A percentile compares a stretch with the other conserved stretches of the same genome.
phyloP scores from a whole-genome alignment of 2,888 invertebrate species.

The Torymus tubicola region DNA sequence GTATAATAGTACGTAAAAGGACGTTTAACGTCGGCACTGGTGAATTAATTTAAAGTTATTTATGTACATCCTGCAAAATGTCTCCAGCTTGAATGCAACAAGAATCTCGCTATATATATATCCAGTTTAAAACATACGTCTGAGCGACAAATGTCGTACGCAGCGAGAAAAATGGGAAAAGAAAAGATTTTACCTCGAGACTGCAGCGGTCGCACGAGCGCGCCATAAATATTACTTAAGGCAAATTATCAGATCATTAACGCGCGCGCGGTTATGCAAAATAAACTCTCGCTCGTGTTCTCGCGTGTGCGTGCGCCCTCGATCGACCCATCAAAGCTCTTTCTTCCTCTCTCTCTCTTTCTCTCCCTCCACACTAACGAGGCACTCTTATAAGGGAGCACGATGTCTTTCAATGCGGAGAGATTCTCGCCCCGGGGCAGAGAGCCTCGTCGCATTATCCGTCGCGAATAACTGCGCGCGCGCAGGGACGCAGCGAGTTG shows the following conservation, averaged over 20 bases:
- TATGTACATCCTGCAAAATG: no score
- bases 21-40: no score
- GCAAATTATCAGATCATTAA: constrained; percentile 33
- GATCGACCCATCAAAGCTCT: constrained; percentile 28
- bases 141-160: no score
- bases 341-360: no score
- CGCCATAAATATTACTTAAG: constrained; percentile 17
- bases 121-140: no score
- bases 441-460: neutral
- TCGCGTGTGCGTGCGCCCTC: neutral
- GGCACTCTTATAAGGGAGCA: constrained; percentile 1
- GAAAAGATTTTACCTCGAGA: no score
- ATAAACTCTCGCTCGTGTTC: constrained; percentile 15
- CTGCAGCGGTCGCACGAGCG: no score
- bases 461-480: neutral
- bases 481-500: no score
- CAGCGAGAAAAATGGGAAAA: no score
- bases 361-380: constrained; percentile 1
- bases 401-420: constrained; percentile 22
- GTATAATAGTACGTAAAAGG: no score
- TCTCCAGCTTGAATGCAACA: neutral
- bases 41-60: no score
- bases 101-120: neutral
- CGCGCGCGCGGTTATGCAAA: constrained; percentile 17
- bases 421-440: constrained; percentile 3